phyloP scores from a whole-genome alignment of 2,797 vertebrate species.

The Bradypus variegatus region DNA sequence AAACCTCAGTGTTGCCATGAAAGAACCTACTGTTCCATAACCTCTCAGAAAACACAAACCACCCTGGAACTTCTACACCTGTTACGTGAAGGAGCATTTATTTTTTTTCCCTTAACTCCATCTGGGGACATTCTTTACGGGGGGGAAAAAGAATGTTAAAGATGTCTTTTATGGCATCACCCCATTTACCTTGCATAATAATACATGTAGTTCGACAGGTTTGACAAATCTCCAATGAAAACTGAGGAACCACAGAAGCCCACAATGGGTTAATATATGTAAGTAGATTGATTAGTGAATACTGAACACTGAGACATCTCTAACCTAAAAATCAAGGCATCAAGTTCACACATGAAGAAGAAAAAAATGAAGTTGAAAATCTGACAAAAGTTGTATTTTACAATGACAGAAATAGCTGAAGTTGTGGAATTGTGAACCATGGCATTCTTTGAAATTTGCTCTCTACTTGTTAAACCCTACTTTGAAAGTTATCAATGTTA shows the following conservation, averaged over 20 bases:
- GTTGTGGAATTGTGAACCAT: too few species aligned
- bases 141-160: background rate
- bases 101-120: background rate
- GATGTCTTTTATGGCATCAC: background rate
- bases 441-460: too few species aligned
- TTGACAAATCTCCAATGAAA: background rate
- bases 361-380: background rate
- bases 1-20: background rate
- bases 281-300: background rate
- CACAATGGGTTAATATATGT: background rate
- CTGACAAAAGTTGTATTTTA: background rate
- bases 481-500: too few species aligned
- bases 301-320: background rate
- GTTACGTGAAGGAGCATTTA: too few species aligned
- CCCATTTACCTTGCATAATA: slow-evolving; percentile 1
- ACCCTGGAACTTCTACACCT: background rate
- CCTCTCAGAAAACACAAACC: background rate
- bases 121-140: background rate
- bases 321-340: background rate
- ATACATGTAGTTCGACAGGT: background rate
- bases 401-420: too few species aligned
- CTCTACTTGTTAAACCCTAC: too few species aligned
- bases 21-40: background rate
- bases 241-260: background rate
- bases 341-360: background rate